Base-by-base conservation (phyloP, 1,140 invertebrate species). In the Euura saliciscinereae region DNA sequence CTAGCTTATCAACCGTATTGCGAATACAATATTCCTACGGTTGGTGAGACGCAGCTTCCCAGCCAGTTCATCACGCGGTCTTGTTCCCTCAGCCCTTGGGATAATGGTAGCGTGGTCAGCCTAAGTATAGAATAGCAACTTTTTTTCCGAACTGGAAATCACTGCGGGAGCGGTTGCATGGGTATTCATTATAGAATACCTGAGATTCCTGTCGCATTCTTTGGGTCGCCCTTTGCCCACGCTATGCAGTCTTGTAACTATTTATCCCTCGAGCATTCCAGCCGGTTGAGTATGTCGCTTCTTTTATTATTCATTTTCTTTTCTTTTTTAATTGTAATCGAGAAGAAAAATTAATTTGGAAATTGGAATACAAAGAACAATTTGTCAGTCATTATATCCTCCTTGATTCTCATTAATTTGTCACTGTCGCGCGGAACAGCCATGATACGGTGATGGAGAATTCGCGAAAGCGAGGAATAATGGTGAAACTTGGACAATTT, bases 91-190 rank as follows among this genome's bases (percentile, higher is more conserved):
- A 59, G 51, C 51, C 51, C 51, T 59, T 59, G 51, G 13, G 6
- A n/a, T 11, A n/a, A 8, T 59, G 28, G 28, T 11, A 11, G 51
- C 13, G 51, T 59, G 51, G 51, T 8, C 51, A 59, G 51, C 51
- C 28, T 59, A 59, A 59, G 51, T 59, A 59, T 59, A 59, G 51
- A 59, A 59, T 8, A 59, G 51, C 51, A 59, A 59, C 51, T 59
- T 59, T 59, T 59, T 28, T 59, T 59, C 51, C 6, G 8, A 59
- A 59, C 51, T 59, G 51, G 51, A 59, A 28, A 59, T 59, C 51
- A 59, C 51, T 28, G 28, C 28, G 28, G 28, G 51, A 59, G 51
- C 51, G 8, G 51, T 59, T 59, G 28, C 28, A 28, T n/a, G 51
- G 10, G 6, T 59, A 59, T 59, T 59, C 51, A 59, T 59, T 59